These are phyloP conservation scores for Tretioscincus oriximinensis DNA, from an alignment of 2,113 vertebrate species.

Conservation along the genomic window DNA sequence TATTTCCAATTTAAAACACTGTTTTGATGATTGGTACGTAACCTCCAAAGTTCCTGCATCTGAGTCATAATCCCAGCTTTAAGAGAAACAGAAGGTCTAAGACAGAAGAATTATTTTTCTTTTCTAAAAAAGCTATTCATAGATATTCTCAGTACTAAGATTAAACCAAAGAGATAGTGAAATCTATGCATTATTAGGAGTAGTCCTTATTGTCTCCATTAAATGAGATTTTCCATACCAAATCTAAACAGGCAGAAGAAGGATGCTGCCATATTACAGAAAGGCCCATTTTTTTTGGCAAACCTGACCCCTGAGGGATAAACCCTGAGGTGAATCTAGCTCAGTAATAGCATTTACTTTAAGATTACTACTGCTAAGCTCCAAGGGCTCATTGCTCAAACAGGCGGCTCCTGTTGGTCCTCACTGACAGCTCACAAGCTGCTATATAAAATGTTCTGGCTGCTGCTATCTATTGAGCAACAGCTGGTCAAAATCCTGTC, in stretches of 20 bases:
- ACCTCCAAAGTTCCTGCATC: background rate
- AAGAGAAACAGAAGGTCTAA: background rate
- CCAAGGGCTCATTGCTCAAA: background rate
- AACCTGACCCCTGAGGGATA: background rate
- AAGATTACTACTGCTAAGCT: background rate
- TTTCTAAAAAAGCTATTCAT: background rate
- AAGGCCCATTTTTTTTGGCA: background rate
- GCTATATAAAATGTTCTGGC: background rate
- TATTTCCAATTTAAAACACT: accelerated
- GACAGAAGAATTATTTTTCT: background rate
- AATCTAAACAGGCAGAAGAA: background rate
- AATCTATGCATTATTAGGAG: background rate
- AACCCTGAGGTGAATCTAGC: too few relatives aligned
- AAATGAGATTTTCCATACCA: background rate
- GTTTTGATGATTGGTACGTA: accelerated
- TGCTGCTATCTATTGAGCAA: background rate
- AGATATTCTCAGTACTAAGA: too few relatives aligned
- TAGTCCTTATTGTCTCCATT: background rate
- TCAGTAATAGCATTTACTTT: background rate
- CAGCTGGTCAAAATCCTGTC: background rate
- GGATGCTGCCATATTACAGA: background rate
- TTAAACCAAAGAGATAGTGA: background rate
- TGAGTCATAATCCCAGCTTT: background rate
- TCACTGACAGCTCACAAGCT: background rate
- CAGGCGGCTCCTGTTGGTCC: background rate